These are phyloP conservation scores for Epinephelus awoara DNA, from an alignment of 2,797 vertebrate species.

Conservation along the genomic window DNA sequence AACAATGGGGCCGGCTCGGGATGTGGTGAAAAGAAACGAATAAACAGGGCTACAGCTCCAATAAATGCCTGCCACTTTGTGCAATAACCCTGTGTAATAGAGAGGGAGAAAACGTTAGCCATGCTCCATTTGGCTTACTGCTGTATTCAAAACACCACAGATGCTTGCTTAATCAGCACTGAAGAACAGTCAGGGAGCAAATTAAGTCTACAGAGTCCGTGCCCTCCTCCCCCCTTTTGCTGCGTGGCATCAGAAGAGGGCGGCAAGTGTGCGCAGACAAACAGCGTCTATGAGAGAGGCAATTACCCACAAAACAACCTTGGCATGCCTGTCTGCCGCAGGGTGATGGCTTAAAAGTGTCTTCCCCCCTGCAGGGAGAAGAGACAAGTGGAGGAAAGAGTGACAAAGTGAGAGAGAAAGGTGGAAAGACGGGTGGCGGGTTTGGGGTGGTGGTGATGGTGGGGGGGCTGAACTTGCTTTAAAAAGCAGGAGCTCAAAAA, in stretches of 20 bases:
- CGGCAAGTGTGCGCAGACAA: constrained; percentile 72
- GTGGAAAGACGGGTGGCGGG: constrained; percentile 67
- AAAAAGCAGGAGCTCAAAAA: constrained; percentile 85
- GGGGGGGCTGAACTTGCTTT: constrained; percentile 72
- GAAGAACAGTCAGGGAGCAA: constrained; percentile 82
- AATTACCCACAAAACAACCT: constrained; percentile 88
- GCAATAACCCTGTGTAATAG: constrained; percentile 71
- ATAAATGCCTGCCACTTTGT: constrained; percentile 71
- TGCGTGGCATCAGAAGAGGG: constrained; percentile 71
- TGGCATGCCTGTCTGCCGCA: constrained; percentile 82
- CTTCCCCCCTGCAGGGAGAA: constrained; percentile 71
- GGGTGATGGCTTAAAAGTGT: constrained; percentile 83
- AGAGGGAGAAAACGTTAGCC: constrained; percentile 66
- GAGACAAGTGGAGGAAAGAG: constrained; percentile 77
- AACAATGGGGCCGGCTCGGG: constrained; percentile 53
- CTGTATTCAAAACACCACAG: constrained; percentile 80
- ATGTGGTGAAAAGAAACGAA: constrained; percentile 47
- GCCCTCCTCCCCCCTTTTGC: constrained; percentile 69
- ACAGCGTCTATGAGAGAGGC: constrained; percentile 80
- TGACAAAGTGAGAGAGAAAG: constrained; percentile 78
- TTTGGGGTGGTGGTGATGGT: constrained; percentile 13
- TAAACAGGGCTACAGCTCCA: constrained; percentile 52
- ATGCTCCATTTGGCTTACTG: constrained; percentile 76
- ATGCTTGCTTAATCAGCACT: constrained; percentile 83
- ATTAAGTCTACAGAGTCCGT: constrained; percentile 80